These are phyloP conservation scores for Unio pictorum DNA, from an alignment of 2,888 invertebrate species.

Conservation along the genomic window DNA sequence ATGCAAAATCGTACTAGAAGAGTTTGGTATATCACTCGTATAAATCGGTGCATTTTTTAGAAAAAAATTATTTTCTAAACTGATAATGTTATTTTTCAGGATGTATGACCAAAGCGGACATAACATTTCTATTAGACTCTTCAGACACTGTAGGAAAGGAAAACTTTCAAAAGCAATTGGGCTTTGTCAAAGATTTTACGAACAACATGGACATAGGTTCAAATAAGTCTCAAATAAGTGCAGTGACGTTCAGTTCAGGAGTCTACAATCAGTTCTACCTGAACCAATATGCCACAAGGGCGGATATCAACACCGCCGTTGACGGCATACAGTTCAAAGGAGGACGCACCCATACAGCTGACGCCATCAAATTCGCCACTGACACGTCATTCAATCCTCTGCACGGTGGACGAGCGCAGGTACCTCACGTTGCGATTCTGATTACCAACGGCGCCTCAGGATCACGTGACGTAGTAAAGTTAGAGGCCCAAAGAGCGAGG, in stretches of 20 bases:
- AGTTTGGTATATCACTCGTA: no score
- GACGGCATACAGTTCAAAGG: constrained; percentile 44
- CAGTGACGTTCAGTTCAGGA: constrained; percentile 47
- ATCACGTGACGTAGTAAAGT: constrained; percentile 42
- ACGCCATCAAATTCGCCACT: constrained; percentile 51
- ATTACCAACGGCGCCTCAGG: constrained; percentile 50
- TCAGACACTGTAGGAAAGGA: constrained; percentile 48
- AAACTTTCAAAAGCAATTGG: constrained; percentile 51
- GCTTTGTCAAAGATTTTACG: constrained; percentile 51
- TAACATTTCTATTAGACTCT: constrained; percentile 55
- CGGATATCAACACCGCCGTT: constrained; percentile 41
- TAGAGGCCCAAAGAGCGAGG: constrained; percentile 48
- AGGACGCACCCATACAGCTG: constrained; percentile 43
- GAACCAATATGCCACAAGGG: constrained; percentile 40
- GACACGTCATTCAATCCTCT: constrained; percentile 51
- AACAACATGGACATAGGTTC: constrained; percentile 49
- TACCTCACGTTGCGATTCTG: constrained; percentile 47
- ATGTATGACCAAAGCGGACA: constrained; percentile 54
- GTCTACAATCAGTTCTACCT: constrained; percentile 55
- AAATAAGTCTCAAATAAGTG: constrained; percentile 47
- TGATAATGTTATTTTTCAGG: constrained; percentile 31
- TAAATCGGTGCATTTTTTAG: no score
- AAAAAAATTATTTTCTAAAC: background rate
- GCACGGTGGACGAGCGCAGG: constrained; percentile 46
- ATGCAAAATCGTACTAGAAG: no score